phyloP scores from a whole-genome alignment of 2,113 vertebrate species.

The Phaethornis superciliosus region DNA sequence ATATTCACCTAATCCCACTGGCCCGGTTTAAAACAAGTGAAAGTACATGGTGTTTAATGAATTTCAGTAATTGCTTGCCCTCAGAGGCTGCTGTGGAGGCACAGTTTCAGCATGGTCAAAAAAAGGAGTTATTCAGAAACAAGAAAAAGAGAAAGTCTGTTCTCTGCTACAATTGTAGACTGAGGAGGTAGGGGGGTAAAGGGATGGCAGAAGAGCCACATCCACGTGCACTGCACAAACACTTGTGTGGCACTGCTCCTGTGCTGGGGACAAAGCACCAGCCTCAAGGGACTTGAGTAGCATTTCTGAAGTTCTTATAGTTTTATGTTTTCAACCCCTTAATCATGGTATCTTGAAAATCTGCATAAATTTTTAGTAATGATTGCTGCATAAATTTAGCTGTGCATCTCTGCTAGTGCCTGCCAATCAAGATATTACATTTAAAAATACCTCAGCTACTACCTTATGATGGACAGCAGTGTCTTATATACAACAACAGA shows the following conservation, averaged over 20 bases:
- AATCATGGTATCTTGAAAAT: background rate
- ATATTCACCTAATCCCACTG: background rate
- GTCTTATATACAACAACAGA: background rate
- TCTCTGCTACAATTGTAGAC: accelerated
- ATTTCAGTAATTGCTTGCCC: background rate
- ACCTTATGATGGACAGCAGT: background rate
- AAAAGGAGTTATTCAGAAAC: background rate
- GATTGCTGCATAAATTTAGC: background rate
- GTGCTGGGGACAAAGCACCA: background rate
- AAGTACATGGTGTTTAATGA: accelerated
- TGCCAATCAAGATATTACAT: background rate
- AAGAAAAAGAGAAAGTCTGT: no score
- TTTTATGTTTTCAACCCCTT: background rate
- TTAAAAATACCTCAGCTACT: background rate
- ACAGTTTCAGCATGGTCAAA: background rate
- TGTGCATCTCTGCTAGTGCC: background rate
- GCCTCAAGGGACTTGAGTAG: background rate
- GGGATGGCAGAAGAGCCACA: background rate
- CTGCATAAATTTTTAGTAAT: background rate
- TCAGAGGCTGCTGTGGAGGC: background rate
- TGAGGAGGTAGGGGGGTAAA: background rate
- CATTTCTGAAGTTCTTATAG: background rate
- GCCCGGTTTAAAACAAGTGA: background rate
- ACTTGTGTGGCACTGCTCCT: no score
- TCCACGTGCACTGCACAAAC: accelerated